Conservation (phyloP, 92 coral and sea anemone genomes). For the Actinostola sp. region DNA sequence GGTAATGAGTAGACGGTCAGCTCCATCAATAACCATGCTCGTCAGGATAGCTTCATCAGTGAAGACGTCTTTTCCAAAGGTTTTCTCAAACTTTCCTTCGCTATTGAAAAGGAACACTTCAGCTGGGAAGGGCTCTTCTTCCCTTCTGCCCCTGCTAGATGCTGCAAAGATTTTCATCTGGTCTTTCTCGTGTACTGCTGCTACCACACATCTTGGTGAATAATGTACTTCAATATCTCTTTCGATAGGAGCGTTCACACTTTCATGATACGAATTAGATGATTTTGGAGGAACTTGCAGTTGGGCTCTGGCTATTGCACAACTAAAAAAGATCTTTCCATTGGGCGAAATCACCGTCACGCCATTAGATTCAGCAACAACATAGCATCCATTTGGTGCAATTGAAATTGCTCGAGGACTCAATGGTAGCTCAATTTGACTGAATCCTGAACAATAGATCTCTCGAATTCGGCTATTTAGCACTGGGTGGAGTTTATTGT, state of each 20-base stretch:
- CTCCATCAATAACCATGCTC: slow-evolving; percentile 9
- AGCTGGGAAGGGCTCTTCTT: neutral
- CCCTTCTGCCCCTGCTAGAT: neutral
- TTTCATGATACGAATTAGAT: no score
- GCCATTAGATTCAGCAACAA: no score
- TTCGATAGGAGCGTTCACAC: neutral
- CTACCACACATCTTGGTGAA: slow-evolving; percentile 31
- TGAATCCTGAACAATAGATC: neutral
- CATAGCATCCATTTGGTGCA: no score
- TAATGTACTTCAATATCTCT: neutral
- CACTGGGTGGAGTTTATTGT: slow-evolving; percentile 17
- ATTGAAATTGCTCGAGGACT: no score
- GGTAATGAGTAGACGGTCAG: neutral
- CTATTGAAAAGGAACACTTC: neutral
- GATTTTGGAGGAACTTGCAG: no score
- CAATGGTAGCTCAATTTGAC: no score
- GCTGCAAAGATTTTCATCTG: neutral
- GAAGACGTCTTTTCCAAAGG: slow-evolving; percentile 8
- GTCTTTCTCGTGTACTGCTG: neutral
- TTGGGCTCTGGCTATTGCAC: no score
- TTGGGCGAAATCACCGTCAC: no score
- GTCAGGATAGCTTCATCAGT: slow-evolving; percentile 6
- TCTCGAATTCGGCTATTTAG: slow-evolving; percentile 26
- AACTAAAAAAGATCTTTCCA: no score
- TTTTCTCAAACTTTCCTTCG: neutral